phyloP scores from a whole-genome alignment of 2,113 vertebrate genomes.

The Percina caprodes region DNA sequence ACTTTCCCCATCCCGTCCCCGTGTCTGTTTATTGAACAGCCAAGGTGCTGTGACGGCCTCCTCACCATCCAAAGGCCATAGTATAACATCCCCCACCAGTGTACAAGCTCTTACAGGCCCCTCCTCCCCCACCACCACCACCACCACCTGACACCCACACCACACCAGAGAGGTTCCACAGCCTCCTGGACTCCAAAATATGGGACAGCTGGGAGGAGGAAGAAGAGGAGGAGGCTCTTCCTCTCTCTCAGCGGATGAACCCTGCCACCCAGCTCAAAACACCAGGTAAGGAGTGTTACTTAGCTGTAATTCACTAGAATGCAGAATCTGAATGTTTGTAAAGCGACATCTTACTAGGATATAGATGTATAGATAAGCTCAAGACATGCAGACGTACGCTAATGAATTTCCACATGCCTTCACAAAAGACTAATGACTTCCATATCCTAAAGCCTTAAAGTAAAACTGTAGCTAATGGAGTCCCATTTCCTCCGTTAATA shows the following conservation, averaged over 20 bases:
- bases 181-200: constrained; percentile 84
- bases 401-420: too few species aligned
- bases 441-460: background rate
- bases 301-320: background rate
- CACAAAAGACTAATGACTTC: too few species aligned
- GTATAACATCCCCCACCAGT: background rate
- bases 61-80: background rate
- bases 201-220: constrained; percentile 87
- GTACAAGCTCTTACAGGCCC: background rate
- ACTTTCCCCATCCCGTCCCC: background rate
- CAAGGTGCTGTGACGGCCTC: too few species aligned
- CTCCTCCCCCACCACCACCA: background rate
- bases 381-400: background rate
- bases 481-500: background rate
- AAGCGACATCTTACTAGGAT: background rate
- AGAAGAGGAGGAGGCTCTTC: constrained; percentile 71
- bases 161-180: constrained; percentile 49
- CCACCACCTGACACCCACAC: constrained; percentile 20
- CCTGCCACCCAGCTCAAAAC: constrained; percentile 74
- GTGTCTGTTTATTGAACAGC: background rate
- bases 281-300: constrained; percentile 80
- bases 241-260: constrained; percentile 79
- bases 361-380: too few species aligned
- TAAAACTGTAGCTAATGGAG: background rate
- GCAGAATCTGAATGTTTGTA: background rate